Base-by-base conservation (phyloP, 1,140 invertebrate species). In the Orius insidiosus region DNA sequence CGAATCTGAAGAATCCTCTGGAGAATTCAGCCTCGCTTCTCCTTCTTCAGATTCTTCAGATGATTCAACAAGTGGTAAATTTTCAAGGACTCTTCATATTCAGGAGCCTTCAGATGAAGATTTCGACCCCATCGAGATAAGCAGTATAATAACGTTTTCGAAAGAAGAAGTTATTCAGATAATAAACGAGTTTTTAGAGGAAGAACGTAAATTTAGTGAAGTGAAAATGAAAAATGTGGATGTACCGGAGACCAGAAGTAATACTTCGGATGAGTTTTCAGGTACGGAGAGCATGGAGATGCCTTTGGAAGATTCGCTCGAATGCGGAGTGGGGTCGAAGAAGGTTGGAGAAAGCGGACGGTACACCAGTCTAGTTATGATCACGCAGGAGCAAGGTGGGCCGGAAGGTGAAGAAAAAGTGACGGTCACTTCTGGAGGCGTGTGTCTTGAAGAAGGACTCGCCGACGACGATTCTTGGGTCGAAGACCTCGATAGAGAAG, bases 391-490 rank as follows among this genome's bases (percentile, higher is more conserved):
- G 59, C 59, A 19, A 11, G 16, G 2, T 2, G 37, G n/a, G 62
- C 46, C 48, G 11, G 55, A 57, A 7, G 49, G 52, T 9, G 37
- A 50, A 1, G 45, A 39, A 14, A 49, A 66, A 61, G 71, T 76
- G 50, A 69, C 69, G 54, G 72, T 76, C 49, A 69, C 75, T 52
- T 72, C 74, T 36, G 74, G 72, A 54, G 66, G 64, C 54, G 70
- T 78, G n/a, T 79, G 76, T 47, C 68, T 85, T 18, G 81, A 85
- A 59, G 82, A 86, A 58, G 82, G 81, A 41, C 62, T 86, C 24
- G 82, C 83, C 16, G 83, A 86, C 51, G 82, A 86, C 58, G 83
- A 86, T 56, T 85, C 82, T 30, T 85, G 83, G 83, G 80, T 86
- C 33, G 83, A 85, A 56, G 81, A 85, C 57, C 66, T 83, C 15